A percentile compares a stretch with the other conserved stretches of the same genome.
phyloP scores from a whole-genome alignment of 2,113 vertebrate species.

The Picathartes gymnocephalus region DNA sequence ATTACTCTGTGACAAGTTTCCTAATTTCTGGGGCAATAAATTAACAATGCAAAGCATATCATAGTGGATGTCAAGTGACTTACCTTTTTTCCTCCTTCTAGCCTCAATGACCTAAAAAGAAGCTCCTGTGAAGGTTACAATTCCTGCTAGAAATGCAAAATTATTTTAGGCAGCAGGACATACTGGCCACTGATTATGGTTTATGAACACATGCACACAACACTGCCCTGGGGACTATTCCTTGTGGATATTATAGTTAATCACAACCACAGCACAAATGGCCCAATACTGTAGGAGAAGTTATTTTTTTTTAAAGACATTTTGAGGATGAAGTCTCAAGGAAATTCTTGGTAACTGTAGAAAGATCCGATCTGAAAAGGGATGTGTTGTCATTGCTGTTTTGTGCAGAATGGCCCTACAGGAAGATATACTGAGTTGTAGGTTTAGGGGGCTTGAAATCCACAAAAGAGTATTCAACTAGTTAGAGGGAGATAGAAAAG shows the following conservation, averaged over 20 bases:
- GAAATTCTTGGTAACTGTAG: background rate
- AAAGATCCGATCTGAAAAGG: background rate
- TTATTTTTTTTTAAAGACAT: background rate
- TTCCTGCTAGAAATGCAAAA: background rate
- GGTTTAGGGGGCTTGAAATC: background rate
- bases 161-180: background rate
- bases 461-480: background rate
- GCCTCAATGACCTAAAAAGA: background rate
- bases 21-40: background rate
- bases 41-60: background rate
- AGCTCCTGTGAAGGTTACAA: background rate
- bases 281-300: background rate
- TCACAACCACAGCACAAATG: background rate
- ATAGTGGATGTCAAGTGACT: background rate
- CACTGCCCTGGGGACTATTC: background rate
- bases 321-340: background rate
- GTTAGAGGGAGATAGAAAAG: background rate
- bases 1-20: background rate
- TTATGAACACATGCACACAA: background rate
- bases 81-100: background rate
- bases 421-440: background rate
- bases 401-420: background rate
- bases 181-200: background rate
- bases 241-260: background rate
- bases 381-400: background rate